These are phyloP conservation scores for Cydia fagiglandana DNA, from an alignment of 1,140 invertebrate species.

Conservation along the genomic window DNA sequence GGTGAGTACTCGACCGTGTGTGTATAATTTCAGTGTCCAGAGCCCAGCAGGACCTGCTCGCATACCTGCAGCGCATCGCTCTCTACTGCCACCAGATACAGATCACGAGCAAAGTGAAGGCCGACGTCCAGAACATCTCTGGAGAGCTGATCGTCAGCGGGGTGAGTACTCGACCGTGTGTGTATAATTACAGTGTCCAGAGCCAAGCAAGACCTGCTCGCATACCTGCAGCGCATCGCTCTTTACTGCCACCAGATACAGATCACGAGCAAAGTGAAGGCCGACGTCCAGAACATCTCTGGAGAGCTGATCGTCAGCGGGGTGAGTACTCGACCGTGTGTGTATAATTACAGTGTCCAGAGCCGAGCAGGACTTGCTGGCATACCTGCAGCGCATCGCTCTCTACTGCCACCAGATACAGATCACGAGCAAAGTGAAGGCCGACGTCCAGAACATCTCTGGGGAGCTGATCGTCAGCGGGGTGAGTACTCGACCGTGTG, in stretches of 20 bases:
- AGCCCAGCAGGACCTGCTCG: constrained; percentile 97
- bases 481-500: too few species aligned
- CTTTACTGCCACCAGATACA: constrained; percentile 99
- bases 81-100: constrained; percentile 99
- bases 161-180: constrained; percentile 31
- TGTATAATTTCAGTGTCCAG: constrained; percentile 87
- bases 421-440: constrained; percentile 99
- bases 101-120: constrained; percentile 99
- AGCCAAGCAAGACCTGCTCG: constrained; percentile 97
- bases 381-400: constrained; percentile 97
- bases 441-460: constrained; percentile 99
- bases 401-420: constrained; percentile 99
- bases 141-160: constrained; percentile 94
- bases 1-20: constrained; percentile 31
- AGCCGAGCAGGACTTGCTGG: constrained; percentile 98
- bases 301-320: constrained; percentile 94
- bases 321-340: too few species aligned
- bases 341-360: constrained; percentile 87
- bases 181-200: constrained; percentile 87
- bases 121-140: constrained; percentile 99
- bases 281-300: constrained; percentile 99
- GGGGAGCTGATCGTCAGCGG: constrained; percentile 94
- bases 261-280: constrained; percentile 99
- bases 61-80: constrained; percentile 97
- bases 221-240: constrained; percentile 97